Base-by-base conservation (phyloP, 2,797 vertebrate genomes). In the Ptychobarbus kaznakovi region DNA sequence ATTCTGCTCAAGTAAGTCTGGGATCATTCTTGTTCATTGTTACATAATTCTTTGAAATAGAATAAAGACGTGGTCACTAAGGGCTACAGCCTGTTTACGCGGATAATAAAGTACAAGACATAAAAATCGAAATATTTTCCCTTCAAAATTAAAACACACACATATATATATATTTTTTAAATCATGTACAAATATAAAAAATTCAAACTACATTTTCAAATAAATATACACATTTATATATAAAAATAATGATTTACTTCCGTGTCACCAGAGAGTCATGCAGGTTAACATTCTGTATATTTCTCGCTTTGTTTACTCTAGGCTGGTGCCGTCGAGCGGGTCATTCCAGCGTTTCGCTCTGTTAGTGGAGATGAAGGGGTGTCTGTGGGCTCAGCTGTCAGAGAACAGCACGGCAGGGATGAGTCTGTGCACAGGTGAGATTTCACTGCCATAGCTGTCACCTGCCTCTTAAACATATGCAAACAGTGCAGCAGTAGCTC, bases 321-420 rank as follows among this genome's bases (percentile, higher is more conserved):
- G 97, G 87, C 82, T 6, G 83, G 86, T 20, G 87, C 92, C 75
- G 56, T 92, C 35, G 88, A 92, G 38, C 84, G 85, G 20, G 94
- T 94, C 1, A 86, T 97, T 70, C 92, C 94, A 35, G 87, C 92
- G 0, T 94, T 98, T 92, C 90, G 92, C 68, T 92, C 93, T 0
- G 89, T 97, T 32, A 95, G 92, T 3, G 96, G 96, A 1, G 88
- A 90, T 0, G 82, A 95, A 2, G 93, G 94, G 0, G 91, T 98
- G 44, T 96, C 96, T 4, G 89, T 94, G 1, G 93, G 94, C 0
- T 25, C 87, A 0, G 91, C 92, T 0, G 94, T 96, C 78, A 89
- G 95, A 28, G 93, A 97, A 63, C 97, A 98, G 85, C 97, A 98
- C 0, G 96, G 97, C 49, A 95, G 76, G 16, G 97, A 98, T 7